A percentile compares a stretch with the other conserved stretches of the same genome.
Evolutionary conservation across 1,140 invertebrate species (phyloP).

Genomic region (Drosophila ogumai): DNA sequence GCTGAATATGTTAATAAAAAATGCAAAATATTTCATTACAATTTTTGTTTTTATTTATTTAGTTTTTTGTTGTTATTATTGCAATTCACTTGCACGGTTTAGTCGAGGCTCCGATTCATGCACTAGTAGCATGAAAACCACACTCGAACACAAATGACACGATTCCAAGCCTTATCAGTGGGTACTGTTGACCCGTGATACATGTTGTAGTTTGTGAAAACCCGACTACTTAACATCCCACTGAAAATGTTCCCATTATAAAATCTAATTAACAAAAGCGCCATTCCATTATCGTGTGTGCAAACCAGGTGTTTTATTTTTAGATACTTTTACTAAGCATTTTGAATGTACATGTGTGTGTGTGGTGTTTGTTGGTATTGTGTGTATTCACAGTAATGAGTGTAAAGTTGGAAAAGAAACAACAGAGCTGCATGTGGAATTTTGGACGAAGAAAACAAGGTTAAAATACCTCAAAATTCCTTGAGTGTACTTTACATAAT

Average conservation of each 20-base stretch:
- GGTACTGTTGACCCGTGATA: not conserved
- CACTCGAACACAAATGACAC: not conserved
- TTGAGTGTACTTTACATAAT: conserved; percentile 39
- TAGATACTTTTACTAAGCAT: conserved; percentile 58
- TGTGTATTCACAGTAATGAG: conserved; percentile 68
- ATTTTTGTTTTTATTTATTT: no score
- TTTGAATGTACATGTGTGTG: conserved; percentile 21
- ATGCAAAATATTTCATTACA: not conserved
- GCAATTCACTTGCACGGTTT: not conserved
- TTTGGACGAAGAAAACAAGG: conserved; percentile 25
- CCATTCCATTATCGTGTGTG: conserved; percentile 2
- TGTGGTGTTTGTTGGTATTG: conserved; percentile 25
- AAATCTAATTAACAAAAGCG: conserved; percentile 4
- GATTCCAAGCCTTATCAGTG: not conserved
- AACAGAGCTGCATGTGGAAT: conserved; percentile 56
- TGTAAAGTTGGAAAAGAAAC: conserved; percentile 53
- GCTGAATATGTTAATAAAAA: not conserved
- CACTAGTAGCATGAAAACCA: not conserved
- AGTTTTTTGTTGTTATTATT: no score
- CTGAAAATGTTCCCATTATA: not conserved
- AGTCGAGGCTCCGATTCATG: not conserved
- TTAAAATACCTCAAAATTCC: not conserved
- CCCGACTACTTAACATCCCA: not conserved
- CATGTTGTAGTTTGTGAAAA: not conserved
- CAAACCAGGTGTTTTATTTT: conserved; percentile 28